Base-by-base conservation (phyloP, 2,797 vertebrate genomes). In the Alauda arvensis region DNA sequence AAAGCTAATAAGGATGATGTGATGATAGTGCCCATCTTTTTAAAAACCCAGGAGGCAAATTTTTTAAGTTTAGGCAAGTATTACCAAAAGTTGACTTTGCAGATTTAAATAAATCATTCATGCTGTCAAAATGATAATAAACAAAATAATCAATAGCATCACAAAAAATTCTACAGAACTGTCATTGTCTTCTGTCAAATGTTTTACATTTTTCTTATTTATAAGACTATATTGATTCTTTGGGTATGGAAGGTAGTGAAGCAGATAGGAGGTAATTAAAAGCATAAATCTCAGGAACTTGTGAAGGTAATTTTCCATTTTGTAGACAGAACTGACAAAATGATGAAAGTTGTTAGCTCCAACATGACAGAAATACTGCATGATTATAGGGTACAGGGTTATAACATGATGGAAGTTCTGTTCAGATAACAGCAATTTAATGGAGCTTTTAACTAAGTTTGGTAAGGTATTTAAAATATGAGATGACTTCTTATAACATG, bases 201-300 rank as follows among this genome's bases (percentile, higher is more conserved):
- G 40, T 94, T 95, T 95, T 95, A 93, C 59, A 88, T 95, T 96
- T 97, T 95, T 63, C 88, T 86, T 94, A 94, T 96, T 96, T 96
- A 96, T 97, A 96, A 95, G 94, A 86, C 85, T 95, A 83, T 96
- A 97, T 96, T 96, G 96, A 97, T 97, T 96, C 92, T 94, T 89
- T 95, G 86, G 67, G 81, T 94, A 94, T 94, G 48, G 82, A 95
- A 74, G 87, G 94, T 96, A 96, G 94, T 90, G 95, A 94, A 96
- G 94, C 79, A 7, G 95, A 96, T 95, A 96, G 92, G 62, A 96
- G 91, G 94, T 97, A 97, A 97, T 97, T 98, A 97, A 97, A 97
- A 96, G 85, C 95, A 96, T 97, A 97, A 97, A 97, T 97, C 97
- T 97, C 86, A 49, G 89, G 93, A 96, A 92, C 80, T 92, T 90